These are phyloP conservation scores for Lycia hirtaria DNA, from an alignment of 2,888 invertebrate species.

Conservation along the genomic window DNA sequence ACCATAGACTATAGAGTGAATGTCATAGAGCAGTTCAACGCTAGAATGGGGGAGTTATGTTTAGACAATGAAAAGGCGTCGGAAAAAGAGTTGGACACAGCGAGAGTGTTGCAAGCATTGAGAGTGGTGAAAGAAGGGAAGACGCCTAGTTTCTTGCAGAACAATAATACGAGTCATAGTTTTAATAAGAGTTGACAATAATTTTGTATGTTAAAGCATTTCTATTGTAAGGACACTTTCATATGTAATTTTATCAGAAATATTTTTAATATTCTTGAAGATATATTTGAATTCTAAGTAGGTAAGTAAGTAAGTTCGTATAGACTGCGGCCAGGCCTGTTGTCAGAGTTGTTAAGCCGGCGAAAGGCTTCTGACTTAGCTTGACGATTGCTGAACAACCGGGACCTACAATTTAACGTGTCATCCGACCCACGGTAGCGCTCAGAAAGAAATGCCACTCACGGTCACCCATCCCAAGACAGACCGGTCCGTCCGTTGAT, in stretches of 20 bases:
- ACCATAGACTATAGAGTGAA: conserved; percentile 95
- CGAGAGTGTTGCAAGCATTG: conserved; percentile 95
- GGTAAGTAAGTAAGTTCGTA: too few relatives aligned
- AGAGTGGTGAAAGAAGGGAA: conserved; percentile 90
- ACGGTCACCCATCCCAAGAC: too few relatives aligned
- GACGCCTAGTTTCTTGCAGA: conserved; percentile 84
- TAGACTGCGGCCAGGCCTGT: too few relatives aligned
- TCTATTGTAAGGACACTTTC: neutral
- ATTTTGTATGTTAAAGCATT: conserved; percentile 23
- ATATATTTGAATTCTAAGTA: too few relatives aligned
- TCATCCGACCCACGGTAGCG: too few relatives aligned
- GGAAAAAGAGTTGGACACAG: conserved; percentile 95
- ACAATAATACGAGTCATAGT: conserved; percentile 77
- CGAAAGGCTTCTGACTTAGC: too few relatives aligned
- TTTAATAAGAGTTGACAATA: conserved; percentile 77
- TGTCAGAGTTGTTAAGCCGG: too few relatives aligned
- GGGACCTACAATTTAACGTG: too few relatives aligned
- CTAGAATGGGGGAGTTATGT: conserved; percentile 92
- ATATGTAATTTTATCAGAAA: neutral
- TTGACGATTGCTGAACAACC: too few relatives aligned
- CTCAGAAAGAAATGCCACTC: too few relatives aligned
- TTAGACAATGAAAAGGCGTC: conserved; percentile 95
- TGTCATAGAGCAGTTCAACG: conserved; percentile 94
- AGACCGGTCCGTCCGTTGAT: too few relatives aligned
- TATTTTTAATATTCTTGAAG: too few relatives aligned